Evolutionary conservation across 53 echinoderm and acorn worm genomes (phyloP).

Genomic region (Holothuria scabra): DNA sequence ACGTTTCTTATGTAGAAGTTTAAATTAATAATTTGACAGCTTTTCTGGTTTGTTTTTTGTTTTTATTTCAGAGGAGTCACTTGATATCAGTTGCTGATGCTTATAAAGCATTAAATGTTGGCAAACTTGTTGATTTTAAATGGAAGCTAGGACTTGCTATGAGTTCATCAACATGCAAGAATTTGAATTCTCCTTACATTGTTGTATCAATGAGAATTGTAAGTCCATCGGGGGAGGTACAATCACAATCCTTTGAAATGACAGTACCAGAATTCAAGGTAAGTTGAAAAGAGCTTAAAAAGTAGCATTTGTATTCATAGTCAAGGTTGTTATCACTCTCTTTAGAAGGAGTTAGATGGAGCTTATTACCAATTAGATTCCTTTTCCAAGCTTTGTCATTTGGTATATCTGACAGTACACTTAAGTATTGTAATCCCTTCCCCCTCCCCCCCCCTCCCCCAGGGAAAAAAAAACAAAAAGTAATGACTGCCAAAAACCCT

Average conservation of each 20-base stretch:
- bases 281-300: background rate
- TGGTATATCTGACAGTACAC: too few species aligned
- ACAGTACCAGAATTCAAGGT: constrained; percentile 85
- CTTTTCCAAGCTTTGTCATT: too few species aligned
- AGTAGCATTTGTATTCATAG: too few species aligned
- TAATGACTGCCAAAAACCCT: too few species aligned
- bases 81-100: constrained; percentile 61
- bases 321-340: too few species aligned
- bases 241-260: constrained; percentile 76
- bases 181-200: constrained; percentile 86
- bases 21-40: too few species aligned
- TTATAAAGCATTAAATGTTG: constrained; percentile 69
- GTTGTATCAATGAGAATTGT: constrained; percentile 71
- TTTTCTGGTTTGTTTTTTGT: background rate
- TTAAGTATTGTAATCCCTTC: too few species aligned
- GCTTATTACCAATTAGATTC: too few species aligned
- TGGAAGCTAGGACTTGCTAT: constrained; percentile 95
- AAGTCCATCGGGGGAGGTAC: constrained; percentile 71
- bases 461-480: too few species aligned
- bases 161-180: constrained; percentile 79
- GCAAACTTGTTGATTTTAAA: constrained; percentile 81
- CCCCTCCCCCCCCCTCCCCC: too few species aligned
- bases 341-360: too few species aligned
- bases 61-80: constrained; percentile 54
- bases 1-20: too few species aligned